Conservation (phyloP, 2,113 vertebrate species). For the human region GRCh38 chr7:89356001-89356500, state of each 20-base stretch:
- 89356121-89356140: not conserved
- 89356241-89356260: not conserved
- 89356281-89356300: not conserved
- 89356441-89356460: not conserved
- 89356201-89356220: not conserved
- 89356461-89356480: not conserved
- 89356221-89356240: not conserved
- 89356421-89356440: not conserved
- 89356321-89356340: too few relatives aligned
- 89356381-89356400: not conserved
- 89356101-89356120: not conserved
- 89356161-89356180: not conserved
- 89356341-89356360: not conserved
- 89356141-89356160: not conserved
- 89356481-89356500: not conserved
- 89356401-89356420: not conserved
- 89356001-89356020: conserved; percentile 46
- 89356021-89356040: not conserved
- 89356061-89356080: not conserved
- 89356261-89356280: not conserved
- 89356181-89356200: not conserved
- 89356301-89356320: not conserved
- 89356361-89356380: not conserved
- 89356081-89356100: not conserved
- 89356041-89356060: conserved; percentile 27